Evolutionary conservation across 2,113 vertebrate genomes (phyloP).

Genomic region (Genyomyrus donnyi): DNA sequence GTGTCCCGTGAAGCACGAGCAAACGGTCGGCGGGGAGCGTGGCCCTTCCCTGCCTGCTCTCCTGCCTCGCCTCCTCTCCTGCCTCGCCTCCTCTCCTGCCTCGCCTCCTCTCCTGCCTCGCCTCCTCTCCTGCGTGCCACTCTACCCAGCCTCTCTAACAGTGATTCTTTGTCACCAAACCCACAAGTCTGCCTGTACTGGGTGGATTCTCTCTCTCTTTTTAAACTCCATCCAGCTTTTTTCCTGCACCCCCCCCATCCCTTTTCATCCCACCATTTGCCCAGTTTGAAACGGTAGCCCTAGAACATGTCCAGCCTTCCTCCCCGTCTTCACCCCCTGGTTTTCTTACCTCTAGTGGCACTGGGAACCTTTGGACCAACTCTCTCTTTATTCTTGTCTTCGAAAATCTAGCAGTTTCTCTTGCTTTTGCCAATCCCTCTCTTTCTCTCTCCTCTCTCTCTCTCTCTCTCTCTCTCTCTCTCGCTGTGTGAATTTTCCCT

Average conservation of each 20-base stretch:
- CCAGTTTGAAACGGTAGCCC: neutral
- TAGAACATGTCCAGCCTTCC: neutral
- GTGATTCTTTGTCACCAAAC: neutral
- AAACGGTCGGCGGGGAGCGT: neutral
- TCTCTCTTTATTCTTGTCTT: neutral
- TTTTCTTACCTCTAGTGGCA: conserved; percentile 13
- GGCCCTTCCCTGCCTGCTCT: neutral
- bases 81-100: neutral
- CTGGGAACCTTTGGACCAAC: conserved; percentile 4
- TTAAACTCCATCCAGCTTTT: neutral
- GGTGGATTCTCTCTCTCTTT: neutral
- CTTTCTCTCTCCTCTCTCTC: neutral
- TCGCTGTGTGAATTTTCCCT: conserved; percentile 19
- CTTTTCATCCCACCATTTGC: neutral
- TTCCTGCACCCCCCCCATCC: neutral
- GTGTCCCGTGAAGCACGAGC: neutral
- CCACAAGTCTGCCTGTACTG: neutral
- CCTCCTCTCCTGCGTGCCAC: neutral
- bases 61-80: neutral
- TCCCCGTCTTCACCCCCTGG: neutral
- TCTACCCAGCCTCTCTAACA: neutral
- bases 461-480: neutral
- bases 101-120: neutral
- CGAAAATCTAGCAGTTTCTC: conserved; percentile 3
- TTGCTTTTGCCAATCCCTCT: neutral